A percentile compares a stretch with the other conserved stretches of the same genome.
Evolutionary conservation across 2,888 invertebrate species (phyloP).

Genomic region (Sceliomorpha sp.): DNA sequence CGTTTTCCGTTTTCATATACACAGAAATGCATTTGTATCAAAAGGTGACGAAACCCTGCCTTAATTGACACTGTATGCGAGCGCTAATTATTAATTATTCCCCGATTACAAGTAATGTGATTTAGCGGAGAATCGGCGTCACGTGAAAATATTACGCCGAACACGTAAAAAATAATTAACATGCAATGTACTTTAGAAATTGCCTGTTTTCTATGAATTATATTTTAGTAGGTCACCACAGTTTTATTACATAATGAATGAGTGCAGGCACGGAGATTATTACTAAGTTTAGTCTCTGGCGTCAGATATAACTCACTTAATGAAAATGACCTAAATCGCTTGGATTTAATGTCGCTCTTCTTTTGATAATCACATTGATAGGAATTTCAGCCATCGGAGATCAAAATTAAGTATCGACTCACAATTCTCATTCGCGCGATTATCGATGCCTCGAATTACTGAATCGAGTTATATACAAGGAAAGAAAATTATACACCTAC

Average conservation of each 20-base stretch:
- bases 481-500: too few species aligned
- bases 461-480: too few species aligned
- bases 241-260: not conserved
- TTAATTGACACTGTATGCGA: too few species aligned
- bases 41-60: too few species aligned
- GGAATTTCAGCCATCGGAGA: not conserved
- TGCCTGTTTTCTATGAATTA: not conserved
- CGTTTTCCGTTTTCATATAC: too few species aligned
- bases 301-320: constrained; percentile 2
- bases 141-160: too few species aligned
- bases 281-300: constrained; percentile 1
- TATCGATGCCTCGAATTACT: too few species aligned
- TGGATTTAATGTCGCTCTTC: not conserved
- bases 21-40: too few species aligned
- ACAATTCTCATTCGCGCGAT: not conserved
- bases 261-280: constrained; percentile 5
- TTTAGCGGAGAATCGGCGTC: too few species aligned
- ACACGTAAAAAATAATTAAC: constrained; percentile 2
- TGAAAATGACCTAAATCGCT: constrained; percentile 1
- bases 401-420: not conserved
- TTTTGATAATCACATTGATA: not conserved
- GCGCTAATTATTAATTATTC: too few species aligned
- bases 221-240: not conserved
- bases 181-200: not conserved
- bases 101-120: too few species aligned